Evolutionary conservation across 2,797 vertebrate genomes (phyloP).

Genomic region (Sternarchorhynchus goeldii): DNA sequence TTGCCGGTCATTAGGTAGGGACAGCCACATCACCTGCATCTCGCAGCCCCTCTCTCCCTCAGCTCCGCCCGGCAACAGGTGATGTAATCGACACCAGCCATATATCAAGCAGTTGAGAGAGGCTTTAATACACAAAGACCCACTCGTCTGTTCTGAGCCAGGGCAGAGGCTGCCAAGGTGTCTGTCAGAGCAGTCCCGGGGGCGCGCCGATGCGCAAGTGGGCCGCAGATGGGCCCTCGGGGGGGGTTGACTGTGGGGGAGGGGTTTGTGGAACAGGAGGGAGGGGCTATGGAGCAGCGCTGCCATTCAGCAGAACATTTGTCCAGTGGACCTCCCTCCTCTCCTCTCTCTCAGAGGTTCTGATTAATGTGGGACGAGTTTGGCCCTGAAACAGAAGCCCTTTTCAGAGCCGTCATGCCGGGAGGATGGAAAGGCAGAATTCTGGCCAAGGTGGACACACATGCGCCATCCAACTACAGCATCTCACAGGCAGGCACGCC

Average conservation of each 20-base stretch:
- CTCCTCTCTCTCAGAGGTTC: slow-evolving; percentile 52
- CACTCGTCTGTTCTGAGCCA: slow-evolving; percentile 38
- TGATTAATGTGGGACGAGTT: slow-evolving; percentile 71
- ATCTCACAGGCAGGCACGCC: slow-evolving; percentile 36
- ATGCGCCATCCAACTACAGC: slow-evolving; percentile 13
- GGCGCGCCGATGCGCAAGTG: slow-evolving; percentile 15
- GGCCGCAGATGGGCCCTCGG: slow-evolving; percentile 36
- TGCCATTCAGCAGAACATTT: slow-evolving; percentile 43
- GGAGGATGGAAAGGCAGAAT: slow-evolving; percentile 73
- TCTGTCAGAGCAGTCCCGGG: slow-evolving; percentile 40
- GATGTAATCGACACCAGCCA: slow-evolving; percentile 67
- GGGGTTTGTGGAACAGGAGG: slow-evolving; percentile 32
- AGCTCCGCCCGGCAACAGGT: slow-evolving; percentile 70
- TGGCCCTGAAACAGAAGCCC: slow-evolving; percentile 70
- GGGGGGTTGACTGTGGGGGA: slow-evolving; percentile 21
- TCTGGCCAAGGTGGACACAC: slow-evolving; percentile 73
- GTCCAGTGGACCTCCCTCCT: slow-evolving; percentile 35
- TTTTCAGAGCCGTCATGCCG: slow-evolving; percentile 67
- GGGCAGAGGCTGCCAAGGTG: slow-evolving; percentile 22
- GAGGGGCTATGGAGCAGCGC: slow-evolving; percentile 18
- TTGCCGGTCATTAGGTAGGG: slow-evolving; percentile 21
- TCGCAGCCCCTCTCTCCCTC: slow-evolving; percentile 29
- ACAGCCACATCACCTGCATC: slow-evolving; percentile 56
- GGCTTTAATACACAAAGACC: slow-evolving; percentile 54
- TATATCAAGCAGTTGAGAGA: slow-evolving; percentile 59